Percentiles rank a stretch among this genome's conserved stretches.
These are phyloP conservation scores for Ochlodes sylvanus DNA, from an alignment of 2,888 invertebrate species.

Conservation along the genomic window DNA sequence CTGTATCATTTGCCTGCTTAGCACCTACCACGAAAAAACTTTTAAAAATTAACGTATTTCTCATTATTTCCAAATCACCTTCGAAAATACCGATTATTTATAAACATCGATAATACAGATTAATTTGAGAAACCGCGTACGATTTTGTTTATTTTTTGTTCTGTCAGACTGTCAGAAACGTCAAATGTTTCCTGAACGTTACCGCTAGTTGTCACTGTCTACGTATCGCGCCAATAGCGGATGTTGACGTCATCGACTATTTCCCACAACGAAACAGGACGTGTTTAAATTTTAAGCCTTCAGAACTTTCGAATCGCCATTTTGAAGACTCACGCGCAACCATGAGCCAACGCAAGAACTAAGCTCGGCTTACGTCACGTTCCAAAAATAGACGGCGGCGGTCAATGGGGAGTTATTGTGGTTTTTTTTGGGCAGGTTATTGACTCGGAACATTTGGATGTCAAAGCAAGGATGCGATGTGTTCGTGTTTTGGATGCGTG, in stretches of 20 bases:
- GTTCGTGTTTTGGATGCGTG: slow-evolving; percentile 31
- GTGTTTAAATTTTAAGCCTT: neutral
- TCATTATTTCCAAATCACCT: too few relatives aligned
- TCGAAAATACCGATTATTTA: too few relatives aligned
- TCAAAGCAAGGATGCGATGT: slow-evolving; percentile 74
- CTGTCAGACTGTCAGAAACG: neutral
- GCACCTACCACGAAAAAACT: too few relatives aligned
- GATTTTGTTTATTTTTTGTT: neutral
- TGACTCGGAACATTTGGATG: slow-evolving; percentile 77
- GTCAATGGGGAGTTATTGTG: slow-evolving; percentile 76
- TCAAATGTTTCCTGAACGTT: slow-evolving; percentile 1
- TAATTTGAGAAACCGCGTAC: too few relatives aligned
- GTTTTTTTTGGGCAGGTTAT: slow-evolving; percentile 77
- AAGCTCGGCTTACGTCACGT: slow-evolving; percentile 68
- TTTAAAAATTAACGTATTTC: too few relatives aligned
- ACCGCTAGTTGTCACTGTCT: neutral
- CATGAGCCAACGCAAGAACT: slow-evolving; percentile 39
- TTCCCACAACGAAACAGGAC: neutral
- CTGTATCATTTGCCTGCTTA: too few relatives aligned
- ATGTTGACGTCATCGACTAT: neutral
- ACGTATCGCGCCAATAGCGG: neutral
- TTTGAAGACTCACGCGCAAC: slow-evolving; percentile 19
- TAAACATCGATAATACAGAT: too few relatives aligned
- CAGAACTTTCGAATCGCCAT: slow-evolving; percentile 10
- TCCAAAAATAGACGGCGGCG: slow-evolving; percentile 70